Conservation (phyloP, 2,797 vertebrate genomes). For the Sebastes alutus region DNA sequence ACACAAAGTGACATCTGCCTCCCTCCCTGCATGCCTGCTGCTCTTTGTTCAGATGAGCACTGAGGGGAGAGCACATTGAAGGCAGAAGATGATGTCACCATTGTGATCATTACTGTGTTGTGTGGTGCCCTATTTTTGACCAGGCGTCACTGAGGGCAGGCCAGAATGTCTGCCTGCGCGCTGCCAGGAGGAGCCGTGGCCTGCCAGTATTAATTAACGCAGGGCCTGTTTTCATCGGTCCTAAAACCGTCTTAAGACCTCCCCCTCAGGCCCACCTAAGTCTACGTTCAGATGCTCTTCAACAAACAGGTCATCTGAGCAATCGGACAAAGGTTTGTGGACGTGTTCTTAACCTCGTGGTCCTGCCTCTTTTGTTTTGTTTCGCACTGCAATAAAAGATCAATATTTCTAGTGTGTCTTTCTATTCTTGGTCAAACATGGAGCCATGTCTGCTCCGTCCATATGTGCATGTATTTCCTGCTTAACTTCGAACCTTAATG, state of each 20-base stretch:
- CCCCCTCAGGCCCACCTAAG: slow-evolving; percentile 56
- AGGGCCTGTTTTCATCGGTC: slow-evolving; percentile 68
- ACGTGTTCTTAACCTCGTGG: background rate
- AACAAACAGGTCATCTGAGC: slow-evolving; percentile 31
- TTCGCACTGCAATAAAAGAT: background rate
- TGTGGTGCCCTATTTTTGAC: slow-evolving; percentile 86
- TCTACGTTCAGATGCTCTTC: slow-evolving; percentile 26
- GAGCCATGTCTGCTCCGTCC: background rate
- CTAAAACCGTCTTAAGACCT: slow-evolving; percentile 70
- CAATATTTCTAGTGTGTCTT: background rate
- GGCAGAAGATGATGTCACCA: slow-evolving; percentile 81
- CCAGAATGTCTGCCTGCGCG: slow-evolving; percentile 75
- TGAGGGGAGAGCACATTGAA: slow-evolving; percentile 76
- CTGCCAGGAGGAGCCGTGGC: slow-evolving; percentile 79
- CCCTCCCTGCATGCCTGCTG: slow-evolving; percentile 75
- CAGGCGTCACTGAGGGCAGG: slow-evolving; percentile 79
- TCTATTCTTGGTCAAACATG: background rate
- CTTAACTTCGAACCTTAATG: background rate
- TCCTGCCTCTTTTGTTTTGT: slow-evolving; percentile 4
- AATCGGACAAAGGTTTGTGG: background rate
- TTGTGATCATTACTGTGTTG: slow-evolving; percentile 80
- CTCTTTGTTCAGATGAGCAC: slow-evolving; percentile 80
- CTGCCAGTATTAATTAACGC: slow-evolving; percentile 85
- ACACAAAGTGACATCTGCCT: slow-evolving; percentile 83
- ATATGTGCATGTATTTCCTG: background rate